Evolutionary conservation across 2,797 vertebrate species (phyloP).

Genomic region (Arnoldichthys spilopterus): DNA sequence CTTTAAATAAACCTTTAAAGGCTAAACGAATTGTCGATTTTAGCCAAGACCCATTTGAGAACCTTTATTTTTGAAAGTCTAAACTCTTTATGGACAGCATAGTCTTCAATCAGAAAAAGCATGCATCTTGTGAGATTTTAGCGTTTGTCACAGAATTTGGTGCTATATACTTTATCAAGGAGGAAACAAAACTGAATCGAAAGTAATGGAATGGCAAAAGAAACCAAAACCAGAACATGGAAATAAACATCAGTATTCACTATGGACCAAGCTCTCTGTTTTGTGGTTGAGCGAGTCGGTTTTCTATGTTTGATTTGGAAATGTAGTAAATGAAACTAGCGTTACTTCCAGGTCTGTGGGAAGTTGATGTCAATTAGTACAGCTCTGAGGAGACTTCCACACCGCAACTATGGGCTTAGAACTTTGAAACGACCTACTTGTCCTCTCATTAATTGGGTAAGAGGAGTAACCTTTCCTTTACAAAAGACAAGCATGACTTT

Average conservation of each 20-base stretch:
- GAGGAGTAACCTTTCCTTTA: conserved; percentile 56
- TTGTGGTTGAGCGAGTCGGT: background rate
- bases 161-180: background rate
- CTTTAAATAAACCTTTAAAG: too few species aligned
- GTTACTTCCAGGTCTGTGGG: conserved; percentile 5
- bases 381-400: conserved; percentile 43
- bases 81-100: background rate
- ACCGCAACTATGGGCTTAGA: conserved; percentile 40
- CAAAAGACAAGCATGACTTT: conserved; percentile 55
- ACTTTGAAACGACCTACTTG: conserved; percentile 59
- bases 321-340: conserved; percentile 8
- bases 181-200: background rate
- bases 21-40: too few species aligned
- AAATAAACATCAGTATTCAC: background rate
- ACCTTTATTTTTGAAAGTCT: background rate
- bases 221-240: background rate
- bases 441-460: conserved; percentile 63
- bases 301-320: background rate
- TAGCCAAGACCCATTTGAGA: background rate
- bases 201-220: background rate
- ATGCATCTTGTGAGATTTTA: background rate
- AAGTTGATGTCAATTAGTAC: conserved; percentile 53
- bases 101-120: background rate
- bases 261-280: background rate
- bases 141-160: background rate